Conservation (phyloP, 2,888 invertebrate species). For the Resseliella maxima region DNA sequence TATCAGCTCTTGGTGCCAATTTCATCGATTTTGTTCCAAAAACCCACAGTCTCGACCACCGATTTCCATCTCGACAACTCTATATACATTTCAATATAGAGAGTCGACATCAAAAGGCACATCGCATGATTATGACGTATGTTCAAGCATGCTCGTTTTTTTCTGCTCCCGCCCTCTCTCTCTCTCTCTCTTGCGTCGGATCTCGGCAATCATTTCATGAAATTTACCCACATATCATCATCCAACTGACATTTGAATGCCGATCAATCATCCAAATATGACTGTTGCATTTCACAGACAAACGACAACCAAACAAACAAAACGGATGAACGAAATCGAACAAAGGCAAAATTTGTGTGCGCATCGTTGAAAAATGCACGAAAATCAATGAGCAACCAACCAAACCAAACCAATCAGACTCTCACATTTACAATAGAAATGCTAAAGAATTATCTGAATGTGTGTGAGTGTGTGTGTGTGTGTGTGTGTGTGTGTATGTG, state of each 20-base stretch:
- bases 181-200: not conserved
- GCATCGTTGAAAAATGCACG: not conserved
- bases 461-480: not conserved
- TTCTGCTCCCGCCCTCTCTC: not conserved
- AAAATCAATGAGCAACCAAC: not conserved
- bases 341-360: not conserved
- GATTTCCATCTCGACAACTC: not conserved
- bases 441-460: not conserved
- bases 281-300: conserved; percentile 44
- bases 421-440: not conserved
- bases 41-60: not conserved
- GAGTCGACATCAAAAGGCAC: not conserved
- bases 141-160: not conserved
- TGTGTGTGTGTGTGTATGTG: not conserved
- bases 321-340: conserved; percentile 31
- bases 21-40: not conserved
- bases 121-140: not conserved
- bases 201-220: conserved; percentile 41
- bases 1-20: conserved; percentile 40
- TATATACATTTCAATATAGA: not conserved
- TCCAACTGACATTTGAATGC: conserved; percentile 44
- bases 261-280: conserved; percentile 51
- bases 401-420: not conserved
- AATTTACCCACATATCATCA: conserved; percentile 30
- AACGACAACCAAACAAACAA: conserved; percentile 51